Evolutionary conservation across 2,888 invertebrate species (phyloP), one percentile per base, ranked within the genome.

Genomic region (Pterostichus madidus): DNA sequence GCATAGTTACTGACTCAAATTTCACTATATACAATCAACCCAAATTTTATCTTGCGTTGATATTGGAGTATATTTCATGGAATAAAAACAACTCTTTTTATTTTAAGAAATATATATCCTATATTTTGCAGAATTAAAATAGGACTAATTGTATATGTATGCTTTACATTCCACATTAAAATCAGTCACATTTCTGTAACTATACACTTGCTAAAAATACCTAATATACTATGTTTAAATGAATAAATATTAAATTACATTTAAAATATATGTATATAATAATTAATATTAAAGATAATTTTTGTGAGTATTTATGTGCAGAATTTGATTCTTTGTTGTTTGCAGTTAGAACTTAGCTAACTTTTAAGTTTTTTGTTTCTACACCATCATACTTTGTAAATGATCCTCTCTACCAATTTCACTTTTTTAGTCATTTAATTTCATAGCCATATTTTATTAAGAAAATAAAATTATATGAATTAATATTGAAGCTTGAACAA

Each of bases 191-290:
- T 35, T 56, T 77, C 35, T 56, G 56, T 77, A 77, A 77, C 77
- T 77, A 77, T 56, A 77, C 77, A 77, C 56, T 77, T 75, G 75
- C 75, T 75, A 75, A 75, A 71, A 75, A 52, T 52, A 75, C 39
- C 32, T 75, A 75, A 75, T 31, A 75, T 75, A 75, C 24, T 75
- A 75, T 75, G 75, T 49, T 75, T 75, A 49, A 49, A 52, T 52
- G 75, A 52, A 75, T 75, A 75, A 75, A 75, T 75, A 75, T 52
- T 75, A 75, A 75, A 75, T 75, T 75, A 75, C 49, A 75, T 75
- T 75, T 75, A 75, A 75, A 75, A 8, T 75, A 75, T 75, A 75
- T 75, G 75, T 75, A 75, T 75, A 75, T 75, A 75, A 75, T 75
- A 52, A 75, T 75, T 75, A 52, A 75, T 32, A 75, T 75, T 75